Evolutionary conservation across 2,888 invertebrate species (phyloP).

Genomic region (Chrysolina oricalcia): DNA sequence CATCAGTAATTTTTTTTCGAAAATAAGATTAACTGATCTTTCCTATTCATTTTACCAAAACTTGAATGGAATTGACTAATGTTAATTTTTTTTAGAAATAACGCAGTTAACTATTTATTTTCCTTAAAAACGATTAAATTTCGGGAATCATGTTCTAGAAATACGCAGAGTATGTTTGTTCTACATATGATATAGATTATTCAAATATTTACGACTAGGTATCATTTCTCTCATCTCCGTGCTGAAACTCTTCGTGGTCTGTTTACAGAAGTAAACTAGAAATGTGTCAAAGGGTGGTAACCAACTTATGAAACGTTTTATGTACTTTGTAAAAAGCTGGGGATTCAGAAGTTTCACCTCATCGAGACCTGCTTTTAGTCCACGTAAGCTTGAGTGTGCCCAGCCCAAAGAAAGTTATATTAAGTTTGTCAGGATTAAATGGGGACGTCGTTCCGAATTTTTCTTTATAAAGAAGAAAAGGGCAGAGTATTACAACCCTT

Average conservation of each 20-base stretch:
- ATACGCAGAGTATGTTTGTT: too few species aligned
- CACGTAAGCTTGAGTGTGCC: background rate
- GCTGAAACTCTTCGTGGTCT: background rate
- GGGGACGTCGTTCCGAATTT: background rate
- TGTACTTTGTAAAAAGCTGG: background rate
- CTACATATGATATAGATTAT: too few species aligned
- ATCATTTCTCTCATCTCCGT: background rate
- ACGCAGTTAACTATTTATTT: conserved; percentile 18
- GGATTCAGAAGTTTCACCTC: background rate
- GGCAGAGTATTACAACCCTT: too few species aligned
- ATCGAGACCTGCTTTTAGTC: background rate
- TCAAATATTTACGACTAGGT: background rate
- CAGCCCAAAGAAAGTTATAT: background rate
- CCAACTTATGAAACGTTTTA: conserved; percentile 5
- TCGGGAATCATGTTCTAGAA: too few species aligned
- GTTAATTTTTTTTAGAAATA: too few species aligned
- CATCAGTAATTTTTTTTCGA: too few species aligned
- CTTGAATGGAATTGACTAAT: too few species aligned
- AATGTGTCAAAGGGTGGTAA: background rate
- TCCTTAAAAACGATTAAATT: too few species aligned
- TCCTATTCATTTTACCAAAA: too few species aligned
- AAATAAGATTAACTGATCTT: too few species aligned
- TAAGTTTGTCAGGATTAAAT: background rate
- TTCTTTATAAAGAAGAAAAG: too few species aligned
- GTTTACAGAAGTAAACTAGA: background rate